Evolutionary conservation across 1,140 invertebrate species (phyloP), one percentile per base, ranked within the genome.

Genomic region (Ephestia elutella): DNA sequence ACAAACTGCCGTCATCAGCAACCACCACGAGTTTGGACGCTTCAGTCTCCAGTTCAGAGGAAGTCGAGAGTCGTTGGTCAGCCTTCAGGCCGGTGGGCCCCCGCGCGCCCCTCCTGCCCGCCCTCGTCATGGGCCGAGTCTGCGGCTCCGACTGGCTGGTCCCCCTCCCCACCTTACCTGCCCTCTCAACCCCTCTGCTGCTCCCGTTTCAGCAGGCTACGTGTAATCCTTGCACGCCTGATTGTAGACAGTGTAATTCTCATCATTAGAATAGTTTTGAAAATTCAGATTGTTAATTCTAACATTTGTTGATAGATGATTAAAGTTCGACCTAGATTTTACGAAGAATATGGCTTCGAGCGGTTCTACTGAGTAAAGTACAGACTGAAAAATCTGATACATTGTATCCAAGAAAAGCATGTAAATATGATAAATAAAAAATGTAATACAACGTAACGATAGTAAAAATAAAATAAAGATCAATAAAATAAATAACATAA

Each of bases 101-200:
- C 0, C 66, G 83, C 5, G 79, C 81, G 2, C 80, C 81, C 0
- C 56, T 86, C 5, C 63, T 88, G 10, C 82, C 86, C 0, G 78
- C 82, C 0, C 55, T 88, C 48, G 83, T 88, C 17, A 86, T 86
- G 83, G 83, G 86, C 0, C 57, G 83, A n/a, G 82, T 88, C 0
- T 88, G 83, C 53, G 82, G 83, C 0, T 86, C 83, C 0, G 86
- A 88, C 0, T 88, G 86, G 86, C 61, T 88, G 21, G 80, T 88
- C 7, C 86, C 86, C 0, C 50, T 86, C 38, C 85, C 83, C 2
- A 78, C 81, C 0, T 48, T 87, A 17, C 82, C 82, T 2, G 63
- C 83, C 0, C 65, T 87, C 0, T 86, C 82, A 2, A 59, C 73
- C 0, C 85, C 83, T 1, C 38, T 87, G 13, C 60, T 86, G 13